Evolutionary conservation across 2,888 invertebrate species (phyloP).

Genomic region (Villa cingulata): DNA sequence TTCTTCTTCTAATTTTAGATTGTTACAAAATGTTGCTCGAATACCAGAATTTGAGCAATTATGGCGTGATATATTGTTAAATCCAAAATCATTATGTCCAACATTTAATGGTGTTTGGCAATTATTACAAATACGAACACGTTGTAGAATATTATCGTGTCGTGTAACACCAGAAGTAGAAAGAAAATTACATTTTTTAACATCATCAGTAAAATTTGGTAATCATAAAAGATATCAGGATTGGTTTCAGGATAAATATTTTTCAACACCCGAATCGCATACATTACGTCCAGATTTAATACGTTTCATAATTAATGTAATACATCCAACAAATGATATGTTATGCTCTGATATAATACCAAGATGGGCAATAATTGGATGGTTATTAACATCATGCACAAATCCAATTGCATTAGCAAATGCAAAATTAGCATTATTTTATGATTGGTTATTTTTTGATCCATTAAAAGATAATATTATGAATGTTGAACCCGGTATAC

Average conservation of each 20-base stretch:
- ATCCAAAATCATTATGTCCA: constrained; percentile 45
- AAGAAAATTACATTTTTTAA: constrained; percentile 48
- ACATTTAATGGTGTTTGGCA: constrained; percentile 50
- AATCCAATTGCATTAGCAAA: constrained; percentile 51
- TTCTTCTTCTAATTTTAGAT: constrained; percentile 18
- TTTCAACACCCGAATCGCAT: constrained; percentile 52
- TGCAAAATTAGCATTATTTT: constrained; percentile 52
- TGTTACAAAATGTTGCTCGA: constrained; percentile 52
- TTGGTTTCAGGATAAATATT: constrained; percentile 56
- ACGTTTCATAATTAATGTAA: constrained; percentile 52
- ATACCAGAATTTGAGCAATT: constrained; percentile 53
- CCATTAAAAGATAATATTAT: constrained; percentile 52
- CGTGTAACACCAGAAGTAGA: constrained; percentile 54
- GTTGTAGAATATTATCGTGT: constrained; percentile 44
- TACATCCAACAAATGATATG: constrained; percentile 55
- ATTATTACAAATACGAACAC: constrained; percentile 45
- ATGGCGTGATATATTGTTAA: constrained; percentile 52
- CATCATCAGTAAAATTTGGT: constrained; percentile 47
- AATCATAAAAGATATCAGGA: constrained; percentile 55
- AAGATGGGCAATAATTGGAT: constrained; percentile 57
- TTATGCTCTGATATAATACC: constrained; percentile 55
- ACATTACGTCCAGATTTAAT: constrained; percentile 54
- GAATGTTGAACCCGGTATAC: constrained; percentile 56
- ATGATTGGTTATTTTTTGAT: constrained; percentile 59
- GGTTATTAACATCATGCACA: constrained; percentile 53